phyloP scores from a whole-genome alignment of 2,888 invertebrate species.

The Thera obeliscata region DNA sequence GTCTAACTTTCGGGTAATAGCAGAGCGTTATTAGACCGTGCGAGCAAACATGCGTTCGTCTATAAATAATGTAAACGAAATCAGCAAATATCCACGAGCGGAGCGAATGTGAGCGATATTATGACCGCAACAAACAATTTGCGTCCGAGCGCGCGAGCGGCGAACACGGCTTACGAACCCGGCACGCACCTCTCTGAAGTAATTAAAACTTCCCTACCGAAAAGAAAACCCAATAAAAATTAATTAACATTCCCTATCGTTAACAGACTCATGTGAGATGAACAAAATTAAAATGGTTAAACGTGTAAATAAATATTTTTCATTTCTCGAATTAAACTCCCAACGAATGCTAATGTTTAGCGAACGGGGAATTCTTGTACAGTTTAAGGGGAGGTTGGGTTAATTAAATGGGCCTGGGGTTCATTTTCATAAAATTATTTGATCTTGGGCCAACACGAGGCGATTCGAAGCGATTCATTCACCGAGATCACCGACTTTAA shows the following conservation, averaged over 20 bases:
- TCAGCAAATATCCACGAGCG: conserved; percentile 57
- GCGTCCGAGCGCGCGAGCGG: conserved; percentile 50
- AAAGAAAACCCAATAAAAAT: conserved; percentile 75
- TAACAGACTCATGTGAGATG: conserved; percentile 62
- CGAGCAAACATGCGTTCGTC: conserved; percentile 46
- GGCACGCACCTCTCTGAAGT: conserved; percentile 60
- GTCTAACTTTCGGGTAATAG: conserved; percentile 37
- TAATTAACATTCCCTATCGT: conserved; percentile 67
- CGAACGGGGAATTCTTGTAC: conserved; percentile 79
- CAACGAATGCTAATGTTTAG: conserved; percentile 80
- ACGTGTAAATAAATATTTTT: conserved; percentile 74
- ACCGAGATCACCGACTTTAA: conserved; percentile 64
- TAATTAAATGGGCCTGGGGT: conserved; percentile 81
- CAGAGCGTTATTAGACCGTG: conserved; percentile 39
- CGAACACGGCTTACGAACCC: conserved; percentile 57
- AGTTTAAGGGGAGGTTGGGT: conserved; percentile 77
- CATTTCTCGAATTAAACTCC: conserved; percentile 76
- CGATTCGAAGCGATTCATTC: conserved; percentile 70
- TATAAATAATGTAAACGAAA: conserved; percentile 61
- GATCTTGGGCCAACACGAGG: conserved; percentile 70
- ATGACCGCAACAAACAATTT: conserved; percentile 71
- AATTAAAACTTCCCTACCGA: conserved; percentile 76
- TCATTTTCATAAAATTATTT: conserved; percentile 83
- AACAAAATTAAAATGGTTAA: conserved; percentile 63
- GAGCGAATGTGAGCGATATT: conserved; percentile 64